Evolutionary conservation across 1,140 invertebrate species (phyloP).

Genomic region (Diachasma alloeum): DNA sequence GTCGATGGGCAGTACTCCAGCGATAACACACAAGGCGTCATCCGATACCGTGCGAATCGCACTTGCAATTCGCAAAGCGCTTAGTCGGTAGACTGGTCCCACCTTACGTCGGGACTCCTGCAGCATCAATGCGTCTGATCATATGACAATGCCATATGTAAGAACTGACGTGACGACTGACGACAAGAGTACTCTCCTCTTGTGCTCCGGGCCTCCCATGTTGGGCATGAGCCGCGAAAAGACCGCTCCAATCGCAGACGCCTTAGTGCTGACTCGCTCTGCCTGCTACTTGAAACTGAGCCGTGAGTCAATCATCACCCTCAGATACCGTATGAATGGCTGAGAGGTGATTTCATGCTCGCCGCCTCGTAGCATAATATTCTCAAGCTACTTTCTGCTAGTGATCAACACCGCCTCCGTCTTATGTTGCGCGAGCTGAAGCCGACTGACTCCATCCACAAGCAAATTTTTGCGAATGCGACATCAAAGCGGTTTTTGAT

Average conservation of each 20-base stretch:
- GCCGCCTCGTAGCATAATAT: not conserved
- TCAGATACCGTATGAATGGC: slow-evolving; percentile 15
- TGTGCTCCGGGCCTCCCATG: slow-evolving; percentile 12
- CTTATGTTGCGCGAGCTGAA: no score
- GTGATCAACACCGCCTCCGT: slow-evolving; percentile 17
- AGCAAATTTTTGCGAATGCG: no score
- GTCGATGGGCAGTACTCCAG: no score
- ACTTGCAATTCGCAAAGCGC: no score
- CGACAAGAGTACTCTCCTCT: not conserved
- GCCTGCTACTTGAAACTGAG: not conserved
- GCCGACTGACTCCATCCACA: no score
- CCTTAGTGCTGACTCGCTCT: not conserved
- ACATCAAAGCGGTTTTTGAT: no score
- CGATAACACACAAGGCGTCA: no score
- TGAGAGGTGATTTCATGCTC: not conserved
- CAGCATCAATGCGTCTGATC: not conserved
- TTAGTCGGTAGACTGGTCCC: no score
- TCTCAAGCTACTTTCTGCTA: not conserved
- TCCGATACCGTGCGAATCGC: no score
- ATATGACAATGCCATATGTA: slow-evolving; percentile 21
- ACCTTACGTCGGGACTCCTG: not conserved
- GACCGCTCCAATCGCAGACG: not conserved
- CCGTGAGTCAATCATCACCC: slow-evolving; percentile 13
- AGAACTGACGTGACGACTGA: slow-evolving; percentile 12
- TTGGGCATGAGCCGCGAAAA: not conserved